phyloP scores from a whole-genome alignment of 2,797 vertebrate species.

The Ambastaia sidthimunki region DNA sequence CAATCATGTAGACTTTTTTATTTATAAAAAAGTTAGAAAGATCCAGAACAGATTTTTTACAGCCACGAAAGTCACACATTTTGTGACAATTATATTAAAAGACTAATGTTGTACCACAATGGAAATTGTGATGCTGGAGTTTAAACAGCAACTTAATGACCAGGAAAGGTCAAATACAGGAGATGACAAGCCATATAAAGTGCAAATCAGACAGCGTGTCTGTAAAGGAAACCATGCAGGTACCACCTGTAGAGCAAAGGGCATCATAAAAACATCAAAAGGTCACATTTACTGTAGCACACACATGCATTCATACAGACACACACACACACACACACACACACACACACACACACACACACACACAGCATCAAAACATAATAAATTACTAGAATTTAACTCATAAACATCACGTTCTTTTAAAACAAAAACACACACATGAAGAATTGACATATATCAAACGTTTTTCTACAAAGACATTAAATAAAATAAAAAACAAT shows the following conservation, averaged over 20 bases:
- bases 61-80: not conserved
- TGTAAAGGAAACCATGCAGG: not conserved
- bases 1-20: not conserved
- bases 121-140: not conserved
- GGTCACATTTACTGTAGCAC: not conserved
- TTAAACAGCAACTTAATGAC: not conserved
- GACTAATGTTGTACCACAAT: not conserved
- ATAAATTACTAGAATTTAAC: not conserved
- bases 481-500: too few relatives aligned
- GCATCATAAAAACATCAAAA: not conserved
- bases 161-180: not conserved
- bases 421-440: too few relatives aligned
- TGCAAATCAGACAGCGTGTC: not conserved
- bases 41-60: not conserved
- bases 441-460: too few relatives aligned
- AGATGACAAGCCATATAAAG: conserved; percentile 2
- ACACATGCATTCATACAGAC: not conserved
- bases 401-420: not conserved
- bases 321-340: conserved; percentile 36
- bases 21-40: conserved; percentile 2
- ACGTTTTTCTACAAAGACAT: too few relatives aligned
- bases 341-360: conserved; percentile 37
- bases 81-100: not conserved
- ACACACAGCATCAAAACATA: conserved; percentile 17
- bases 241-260: conserved; percentile 5